A percentile compares a stretch with the other conserved stretches of the same genome.
Evolutionary conservation across 2,888 invertebrate species (phyloP).

Genomic region (Spilosoma lubricipeda): DNA sequence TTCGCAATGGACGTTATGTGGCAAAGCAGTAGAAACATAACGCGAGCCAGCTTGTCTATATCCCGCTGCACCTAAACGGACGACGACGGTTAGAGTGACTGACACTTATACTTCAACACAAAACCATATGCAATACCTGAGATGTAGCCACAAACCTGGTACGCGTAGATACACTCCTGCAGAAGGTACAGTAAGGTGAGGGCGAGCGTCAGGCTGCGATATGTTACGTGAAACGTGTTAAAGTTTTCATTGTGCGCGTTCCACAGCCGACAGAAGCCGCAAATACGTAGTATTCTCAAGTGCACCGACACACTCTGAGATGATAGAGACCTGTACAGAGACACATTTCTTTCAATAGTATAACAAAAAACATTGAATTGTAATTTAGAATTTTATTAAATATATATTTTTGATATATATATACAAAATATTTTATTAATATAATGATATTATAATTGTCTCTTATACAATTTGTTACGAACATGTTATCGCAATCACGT

Average conservation of each 20-base stretch:
- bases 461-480: not conserved
- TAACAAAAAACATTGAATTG: not conserved
- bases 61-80: constrained; percentile 63
- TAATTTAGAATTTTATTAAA: not conserved
- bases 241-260: not conserved
- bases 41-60: constrained; percentile 74
- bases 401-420: too few relatives aligned
- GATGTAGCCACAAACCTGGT: constrained; percentile 47
- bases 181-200: constrained; percentile 54
- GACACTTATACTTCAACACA: not conserved
- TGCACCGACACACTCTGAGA: constrained; percentile 52
- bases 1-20: constrained; percentile 77
- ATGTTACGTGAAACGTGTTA: constrained; percentile 27
- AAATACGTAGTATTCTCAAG: constrained; percentile 50
- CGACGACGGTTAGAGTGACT: not conserved
- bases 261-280: constrained; percentile 52
- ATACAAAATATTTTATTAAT: not conserved
- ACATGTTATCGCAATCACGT: constrained; percentile 1
- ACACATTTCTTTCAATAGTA: not conserved
- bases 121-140: too few relatives aligned
- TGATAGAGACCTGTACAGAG: constrained; percentile 36
- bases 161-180: constrained; percentile 62
- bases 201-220: constrained; percentile 52
- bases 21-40: constrained; percentile 79
- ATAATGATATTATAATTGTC: not conserved